Evolutionary conservation across 2,113 vertebrate species (phyloP), one percentile per base, ranked within the genome.

Genomic region (Anoura caudifer): DNA sequence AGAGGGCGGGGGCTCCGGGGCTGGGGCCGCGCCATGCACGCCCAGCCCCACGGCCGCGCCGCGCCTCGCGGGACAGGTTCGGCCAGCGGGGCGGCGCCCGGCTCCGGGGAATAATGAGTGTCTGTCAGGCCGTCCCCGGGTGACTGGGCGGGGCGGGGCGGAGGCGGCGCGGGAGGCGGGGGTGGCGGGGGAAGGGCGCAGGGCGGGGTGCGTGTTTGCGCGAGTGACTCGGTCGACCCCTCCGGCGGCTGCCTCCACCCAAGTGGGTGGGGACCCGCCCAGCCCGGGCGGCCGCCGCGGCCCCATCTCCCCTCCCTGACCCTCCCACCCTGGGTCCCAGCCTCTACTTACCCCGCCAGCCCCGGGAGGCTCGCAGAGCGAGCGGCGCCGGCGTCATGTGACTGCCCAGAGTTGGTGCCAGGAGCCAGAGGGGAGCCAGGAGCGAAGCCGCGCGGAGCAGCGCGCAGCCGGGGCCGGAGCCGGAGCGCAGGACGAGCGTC

Each of bases 381-480:
- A 98, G 98, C 97, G 96, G 98, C 98, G 98, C 98, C 98, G 97
- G 98, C 98, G 98, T 98, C 98, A 98, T 98, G 98, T 98, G 98
- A 98, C 98, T 97, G 98, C 92, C 98, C 97, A 90, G 98, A 98
- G 97, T 97, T 93, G 97, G 98, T 98, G 98, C 98, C 98, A 98
- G 97, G 84, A 98, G 98, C 98, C 97, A 96, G 97, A 96, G 97
- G 97, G 97, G 95, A 97, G 98, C 96, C 91, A 84, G 95, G 96
- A 97, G 95, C 96, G 38, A 94, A 95, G 96, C 96, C 87, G 93
- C 88, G 94, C 94, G 73, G 24, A 73, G 38, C 41, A 43, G 61
- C 61, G 61, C 61, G 92, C 94, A 97, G 95, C 95, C 63, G 56
- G 94, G 95, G 96, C 93, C 88, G 87, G 87, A 97, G 95, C 81